A percentile compares a stretch with the other conserved stretches of the same genome.
These are phyloP conservation scores for Leptinotarsa texana DNA, from an alignment of 1,140 invertebrate genomes.

Conservation along the genomic window DNA sequence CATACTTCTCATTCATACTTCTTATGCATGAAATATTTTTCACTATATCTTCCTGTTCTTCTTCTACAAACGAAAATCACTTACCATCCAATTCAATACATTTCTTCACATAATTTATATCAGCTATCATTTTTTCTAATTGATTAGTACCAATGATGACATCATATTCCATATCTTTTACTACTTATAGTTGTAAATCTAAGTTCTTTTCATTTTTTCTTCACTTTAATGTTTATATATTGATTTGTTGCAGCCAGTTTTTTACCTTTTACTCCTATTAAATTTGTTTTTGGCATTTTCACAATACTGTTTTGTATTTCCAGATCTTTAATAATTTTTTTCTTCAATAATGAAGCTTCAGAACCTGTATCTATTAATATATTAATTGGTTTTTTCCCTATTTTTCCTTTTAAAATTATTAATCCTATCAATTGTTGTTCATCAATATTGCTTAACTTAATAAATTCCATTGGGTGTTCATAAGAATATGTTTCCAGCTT, in stretches of 20 bases:
- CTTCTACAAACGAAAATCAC: no score
- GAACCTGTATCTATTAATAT: no score
- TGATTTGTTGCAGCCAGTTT: neutral
- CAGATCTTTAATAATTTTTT: conserved; percentile 6
- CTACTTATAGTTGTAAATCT: neutral
- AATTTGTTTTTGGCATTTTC: neutral
- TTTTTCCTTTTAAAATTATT: neutral
- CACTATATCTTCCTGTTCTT: no score
- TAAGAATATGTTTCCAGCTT: neutral
- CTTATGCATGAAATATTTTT: no score
- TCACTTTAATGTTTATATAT: neutral
- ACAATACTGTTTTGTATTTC: neutral
- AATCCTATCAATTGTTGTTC: neutral
- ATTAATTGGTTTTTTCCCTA: neutral
- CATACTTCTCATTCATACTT: neutral
- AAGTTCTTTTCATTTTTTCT: neutral
- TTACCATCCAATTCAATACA: neutral
- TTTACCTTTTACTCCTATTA: neutral
- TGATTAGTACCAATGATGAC: no score
- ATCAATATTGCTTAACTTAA: neutral
- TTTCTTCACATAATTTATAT: neutral
- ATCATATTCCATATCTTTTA: neutral
- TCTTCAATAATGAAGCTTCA: neutral
- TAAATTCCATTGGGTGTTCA: conserved; percentile 11
- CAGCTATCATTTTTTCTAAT: no score